These are phyloP conservation scores for Drosophila melanica DNA, from an alignment of 1,140 invertebrate species.

Conservation along the genomic window DNA sequence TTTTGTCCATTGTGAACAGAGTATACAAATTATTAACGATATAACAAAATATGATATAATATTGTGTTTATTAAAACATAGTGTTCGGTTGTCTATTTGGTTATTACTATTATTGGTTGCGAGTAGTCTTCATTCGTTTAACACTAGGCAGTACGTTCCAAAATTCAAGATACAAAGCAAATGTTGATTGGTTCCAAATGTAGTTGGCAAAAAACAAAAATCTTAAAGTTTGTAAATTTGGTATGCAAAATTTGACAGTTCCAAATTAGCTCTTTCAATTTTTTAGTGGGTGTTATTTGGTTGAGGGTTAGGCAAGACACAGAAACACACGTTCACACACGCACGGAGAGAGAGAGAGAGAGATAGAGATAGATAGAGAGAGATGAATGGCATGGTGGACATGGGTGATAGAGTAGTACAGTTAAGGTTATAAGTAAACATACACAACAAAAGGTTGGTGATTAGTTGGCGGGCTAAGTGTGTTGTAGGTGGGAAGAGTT, in stretches of 20 bases:
- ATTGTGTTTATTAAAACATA: slow-evolving; percentile 22
- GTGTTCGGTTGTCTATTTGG: slow-evolving; percentile 36
- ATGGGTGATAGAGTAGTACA: slow-evolving; percentile 53
- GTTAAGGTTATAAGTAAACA: slow-evolving; percentile 44
- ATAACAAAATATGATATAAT: slow-evolving; percentile 1
- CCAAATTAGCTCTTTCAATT: slow-evolving; percentile 73
- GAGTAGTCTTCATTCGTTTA: slow-evolving; percentile 45
- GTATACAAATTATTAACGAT: slow-evolving; percentile 30
- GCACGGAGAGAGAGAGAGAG: slow-evolving; percentile 11
- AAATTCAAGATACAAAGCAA: slow-evolving; percentile 77
- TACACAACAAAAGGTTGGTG: slow-evolving; percentile 43
- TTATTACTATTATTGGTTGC: slow-evolving; percentile 13
- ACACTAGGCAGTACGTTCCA: slow-evolving; percentile 50
- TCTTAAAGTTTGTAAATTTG: slow-evolving; percentile 17
- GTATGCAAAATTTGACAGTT: slow-evolving; percentile 65
- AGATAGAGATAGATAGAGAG: slow-evolving; percentile 48
- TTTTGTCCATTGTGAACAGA: slow-evolving; percentile 41
- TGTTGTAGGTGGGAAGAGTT: slow-evolving; percentile 43
- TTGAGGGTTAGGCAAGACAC: slow-evolving; percentile 48
- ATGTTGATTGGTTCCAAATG: slow-evolving; percentile 62
- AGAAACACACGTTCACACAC: slow-evolving; percentile 28
- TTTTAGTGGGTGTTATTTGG: slow-evolving; percentile 19
- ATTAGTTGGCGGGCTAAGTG: slow-evolving; percentile 36
- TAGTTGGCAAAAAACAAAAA: slow-evolving; percentile 22
- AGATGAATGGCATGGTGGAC: slow-evolving; percentile 53